Evolutionary conservation across 2,888 invertebrate genomes (phyloP), one percentile per base, ranked within the genome.

Genomic region (Galeruca laticollis): DNA sequence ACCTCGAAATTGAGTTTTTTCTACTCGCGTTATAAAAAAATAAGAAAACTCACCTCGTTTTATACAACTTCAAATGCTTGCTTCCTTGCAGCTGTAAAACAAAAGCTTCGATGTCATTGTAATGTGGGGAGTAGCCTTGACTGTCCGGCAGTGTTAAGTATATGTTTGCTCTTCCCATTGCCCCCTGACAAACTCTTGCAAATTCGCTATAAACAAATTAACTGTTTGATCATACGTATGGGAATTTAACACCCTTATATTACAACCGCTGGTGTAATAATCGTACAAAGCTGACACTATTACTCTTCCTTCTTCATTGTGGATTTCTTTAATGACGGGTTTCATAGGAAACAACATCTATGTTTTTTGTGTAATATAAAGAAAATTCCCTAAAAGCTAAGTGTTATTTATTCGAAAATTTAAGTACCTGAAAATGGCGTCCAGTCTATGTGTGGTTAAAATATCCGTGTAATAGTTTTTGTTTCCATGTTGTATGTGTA

Each of bases 91-190:
- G 87, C 87, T 99, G 99, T 59, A 99, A 83, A 57, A 99, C 92
- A 84, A 99, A 99, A 0, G 98, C 99, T 86, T 99, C 99, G 74
- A 99, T 99, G 82, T 99, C 99, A 86, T 99, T 99, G 83, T 93
- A 99, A 85, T 99, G 99, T 0, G 99, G 99, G 0, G 99, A 99
- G 87, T 99, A 99, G 0, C 99, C 99, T 87, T 99, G 98, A 76
- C 95, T 94, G 70, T 94, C 93, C 0, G 97, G 93, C 2, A 99
- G 99, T 1, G 99, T 99, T 64, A 99, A 85, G 82, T 99, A 99
- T 1, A 94, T 91, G 88, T 99, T 99, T 0, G 97, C 95, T 2
- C 99, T 99, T 56, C 97, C 96, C 88, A 97, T 94, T 62, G 94
- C 95, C 62, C 94, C 94, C n/a, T n/a, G 82, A 99, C 98, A 81